Percentiles rank a stretch among this genome's conserved stretches.
Evolutionary conservation across 2,888 invertebrate genomes (phyloP).

Genomic region (Helicoverpa assulta): DNA sequence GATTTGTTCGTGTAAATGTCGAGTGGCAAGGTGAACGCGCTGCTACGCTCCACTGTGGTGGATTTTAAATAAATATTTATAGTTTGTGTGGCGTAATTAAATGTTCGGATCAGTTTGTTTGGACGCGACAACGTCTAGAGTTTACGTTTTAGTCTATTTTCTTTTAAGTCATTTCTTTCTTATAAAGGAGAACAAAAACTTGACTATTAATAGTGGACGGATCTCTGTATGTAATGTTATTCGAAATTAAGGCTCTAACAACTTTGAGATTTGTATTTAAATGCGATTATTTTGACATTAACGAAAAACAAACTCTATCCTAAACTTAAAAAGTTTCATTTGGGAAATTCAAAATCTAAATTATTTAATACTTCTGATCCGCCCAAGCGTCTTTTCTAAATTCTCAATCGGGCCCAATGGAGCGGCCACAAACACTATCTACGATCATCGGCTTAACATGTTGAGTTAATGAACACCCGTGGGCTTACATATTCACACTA

Average conservation of each 20-base stretch:
- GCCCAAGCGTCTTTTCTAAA: conserved; percentile 53
- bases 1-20: conserved; percentile 81
- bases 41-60: conserved; percentile 52
- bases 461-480: conserved; percentile 83
- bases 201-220: background rate
- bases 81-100: conserved; percentile 45
- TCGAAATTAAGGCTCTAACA: no score
- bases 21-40: conserved; percentile 69
- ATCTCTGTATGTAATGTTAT: no score
- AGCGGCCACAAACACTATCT: conserved; percentile 70
- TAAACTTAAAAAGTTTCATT: no score
- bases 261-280: no score
- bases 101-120: conserved; percentile 46
- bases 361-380: conserved; percentile 14
- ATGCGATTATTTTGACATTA: background rate
- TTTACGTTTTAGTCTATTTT: conserved; percentile 2
- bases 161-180: background rate
- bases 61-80: conserved; percentile 58
- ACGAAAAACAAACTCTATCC: background rate
- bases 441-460: conserved; percentile 85
- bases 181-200: background rate
- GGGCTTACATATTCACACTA: conserved; percentile 74
- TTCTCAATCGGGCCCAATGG: conserved; percentile 59
- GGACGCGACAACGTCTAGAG: background rate
- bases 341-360: background rate